Evolutionary conservation across 2,113 vertebrate species (phyloP).

Genomic region (Cyanoderma ruficeps): DNA sequence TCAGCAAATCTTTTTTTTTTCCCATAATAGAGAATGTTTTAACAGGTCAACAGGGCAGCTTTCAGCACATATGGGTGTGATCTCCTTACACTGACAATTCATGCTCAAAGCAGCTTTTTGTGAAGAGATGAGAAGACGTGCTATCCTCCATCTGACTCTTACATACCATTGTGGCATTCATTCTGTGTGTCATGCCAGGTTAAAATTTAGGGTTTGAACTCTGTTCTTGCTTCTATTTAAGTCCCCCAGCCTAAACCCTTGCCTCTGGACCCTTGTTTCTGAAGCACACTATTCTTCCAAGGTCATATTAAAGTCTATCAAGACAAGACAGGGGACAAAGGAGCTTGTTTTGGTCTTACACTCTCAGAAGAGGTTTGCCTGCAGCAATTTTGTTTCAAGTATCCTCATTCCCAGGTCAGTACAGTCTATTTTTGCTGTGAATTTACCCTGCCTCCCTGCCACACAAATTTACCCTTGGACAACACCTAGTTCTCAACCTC

Average conservation of each 20-base stretch:
- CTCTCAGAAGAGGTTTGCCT: background rate
- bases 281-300: background rate
- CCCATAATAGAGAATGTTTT: background rate
- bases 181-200: background rate
- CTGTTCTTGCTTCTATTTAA: background rate
- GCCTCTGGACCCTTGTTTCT: background rate
- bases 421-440: constrained; percentile 46
- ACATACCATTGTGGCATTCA: background rate
- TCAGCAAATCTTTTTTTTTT: background rate
- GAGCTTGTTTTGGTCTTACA: constrained; percentile 1
- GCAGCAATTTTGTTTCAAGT: constrained; percentile 40
- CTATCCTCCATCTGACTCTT: background rate
- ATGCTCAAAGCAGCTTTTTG: background rate
- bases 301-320: background rate
- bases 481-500: constrained; percentile 54
- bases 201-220: background rate
- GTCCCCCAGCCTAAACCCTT: background rate
- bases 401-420: constrained; percentile 47
- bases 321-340: background rate
- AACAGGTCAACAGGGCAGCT: background rate
- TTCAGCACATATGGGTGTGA: background rate
- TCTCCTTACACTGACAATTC: background rate
- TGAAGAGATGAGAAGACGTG: background rate
- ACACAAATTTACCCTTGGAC: constrained; percentile 58
- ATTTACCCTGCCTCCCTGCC: constrained; percentile 19